Evolutionary conservation across 2,113 vertebrate species (phyloP).

Genomic region (Ifrita kowaldi): DNA sequence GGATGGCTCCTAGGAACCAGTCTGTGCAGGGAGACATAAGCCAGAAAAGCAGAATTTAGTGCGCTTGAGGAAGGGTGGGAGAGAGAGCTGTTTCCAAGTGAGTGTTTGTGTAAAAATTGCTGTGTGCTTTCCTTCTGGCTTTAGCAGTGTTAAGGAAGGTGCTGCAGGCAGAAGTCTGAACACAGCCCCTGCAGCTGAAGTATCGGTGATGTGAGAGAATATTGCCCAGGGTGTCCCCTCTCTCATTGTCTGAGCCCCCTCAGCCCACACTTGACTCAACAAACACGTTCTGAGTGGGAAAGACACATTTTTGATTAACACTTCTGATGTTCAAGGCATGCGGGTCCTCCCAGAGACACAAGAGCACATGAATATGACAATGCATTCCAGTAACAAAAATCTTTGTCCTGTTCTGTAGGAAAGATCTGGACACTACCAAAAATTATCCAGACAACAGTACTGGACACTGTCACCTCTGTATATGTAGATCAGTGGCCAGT

Average conservation of each 20-base stretch:
- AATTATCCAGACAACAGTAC: neutral
- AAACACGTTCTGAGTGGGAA: neutral
- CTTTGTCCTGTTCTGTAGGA: neutral
- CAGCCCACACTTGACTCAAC: neutral
- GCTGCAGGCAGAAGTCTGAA: neutral
- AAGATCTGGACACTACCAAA: neutral
- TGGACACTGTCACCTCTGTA: neutral
- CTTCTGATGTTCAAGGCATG: neutral
- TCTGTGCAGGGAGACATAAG: conserved; percentile 19
- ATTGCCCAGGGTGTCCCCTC: neutral
- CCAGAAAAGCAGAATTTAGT: neutral
- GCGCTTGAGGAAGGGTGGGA: neutral
- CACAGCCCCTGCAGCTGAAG: fast-evolving
- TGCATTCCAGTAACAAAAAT: neutral
- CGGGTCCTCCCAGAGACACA: neutral
- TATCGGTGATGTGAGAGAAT: neutral
- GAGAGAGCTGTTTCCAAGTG: neutral
- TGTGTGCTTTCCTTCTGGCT: neutral
- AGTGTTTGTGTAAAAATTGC: neutral
- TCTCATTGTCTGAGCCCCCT: neutral
- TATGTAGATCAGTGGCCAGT: neutral
- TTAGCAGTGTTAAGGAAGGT: neutral
- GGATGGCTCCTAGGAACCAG: neutral
- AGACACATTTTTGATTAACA: neutral
- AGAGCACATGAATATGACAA: neutral